A percentile compares a stretch with the other conserved stretches of the same genome.
Evolutionary conservation across 2,888 invertebrate species (phyloP).

Genomic region (Actias luna): DNA sequence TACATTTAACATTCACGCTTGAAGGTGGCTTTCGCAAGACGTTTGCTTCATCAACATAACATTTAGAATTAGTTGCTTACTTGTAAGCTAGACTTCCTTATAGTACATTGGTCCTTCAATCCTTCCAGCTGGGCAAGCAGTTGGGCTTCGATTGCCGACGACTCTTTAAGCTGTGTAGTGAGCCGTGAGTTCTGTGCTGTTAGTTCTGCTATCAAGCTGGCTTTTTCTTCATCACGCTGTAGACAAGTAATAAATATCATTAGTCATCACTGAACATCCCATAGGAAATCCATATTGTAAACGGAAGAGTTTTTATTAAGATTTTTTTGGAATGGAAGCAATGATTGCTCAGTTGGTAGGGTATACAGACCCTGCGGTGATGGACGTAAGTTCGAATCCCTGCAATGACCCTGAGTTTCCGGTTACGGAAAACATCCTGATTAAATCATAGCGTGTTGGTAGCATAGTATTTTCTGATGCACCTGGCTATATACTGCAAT

Average conservation of each 20-base stretch:
- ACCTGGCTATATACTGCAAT: no score
- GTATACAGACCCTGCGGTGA: no score
- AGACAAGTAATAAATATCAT: conserved; percentile 27
- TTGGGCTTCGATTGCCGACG: conserved; percentile 89
- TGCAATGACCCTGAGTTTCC: no score
- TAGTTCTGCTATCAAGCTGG: conserved; percentile 89
- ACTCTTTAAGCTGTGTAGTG: conserved; percentile 92
- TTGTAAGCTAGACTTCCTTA: conserved; percentile 88
- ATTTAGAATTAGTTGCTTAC: conserved; percentile 38
- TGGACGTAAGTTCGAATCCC: no score
- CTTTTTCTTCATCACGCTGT: conserved; percentile 90
- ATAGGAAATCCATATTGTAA: neutral
- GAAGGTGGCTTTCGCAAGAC: neutral
- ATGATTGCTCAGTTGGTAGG: no score
- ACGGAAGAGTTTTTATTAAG: neutral
- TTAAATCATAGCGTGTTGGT: no score
- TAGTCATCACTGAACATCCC: neutral
- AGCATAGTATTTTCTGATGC: no score
- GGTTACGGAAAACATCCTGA: no score
- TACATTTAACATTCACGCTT: no score
- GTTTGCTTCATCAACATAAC: neutral
- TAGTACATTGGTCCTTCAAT: conserved; percentile 91
- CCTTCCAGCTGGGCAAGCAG: conserved; percentile 90
- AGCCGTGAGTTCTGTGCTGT: conserved; percentile 94
- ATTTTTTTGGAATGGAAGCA: no score